phyloP scores from a whole-genome alignment of 1,140 invertebrate species.

The Nebria ingens region DNA sequence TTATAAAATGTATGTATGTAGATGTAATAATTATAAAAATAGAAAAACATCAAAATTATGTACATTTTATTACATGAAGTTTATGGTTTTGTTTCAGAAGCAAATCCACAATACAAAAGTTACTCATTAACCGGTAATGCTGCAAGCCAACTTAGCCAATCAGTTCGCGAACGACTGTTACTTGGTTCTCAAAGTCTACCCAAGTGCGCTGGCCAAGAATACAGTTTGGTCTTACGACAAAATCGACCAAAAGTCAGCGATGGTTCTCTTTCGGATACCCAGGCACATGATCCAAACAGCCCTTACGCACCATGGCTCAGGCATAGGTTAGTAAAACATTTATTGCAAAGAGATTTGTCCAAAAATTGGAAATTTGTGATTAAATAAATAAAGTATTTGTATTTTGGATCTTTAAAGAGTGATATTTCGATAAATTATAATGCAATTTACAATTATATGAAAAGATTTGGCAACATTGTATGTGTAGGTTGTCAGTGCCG shows the following conservation, averaged over 20 bases:
- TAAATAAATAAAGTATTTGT: slow-evolving; percentile 6
- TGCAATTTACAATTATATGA: no score
- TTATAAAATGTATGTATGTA: background rate
- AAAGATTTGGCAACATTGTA: no score
- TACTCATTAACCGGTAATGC: slow-evolving; percentile 71
- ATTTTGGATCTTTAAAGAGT: no score
- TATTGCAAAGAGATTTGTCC: no score
- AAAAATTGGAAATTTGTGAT: no score
- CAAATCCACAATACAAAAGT: slow-evolving; percentile 52
- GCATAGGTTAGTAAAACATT: slow-evolving; percentile 50
- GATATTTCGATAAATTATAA: no score
- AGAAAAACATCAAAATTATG: no score
- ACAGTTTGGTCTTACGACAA: slow-evolving; percentile 34
- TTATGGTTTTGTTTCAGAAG: slow-evolving; percentile 22
- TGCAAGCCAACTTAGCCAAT: slow-evolving; percentile 73
- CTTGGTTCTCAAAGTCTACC: slow-evolving; percentile 69
- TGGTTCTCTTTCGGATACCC: slow-evolving; percentile 70
- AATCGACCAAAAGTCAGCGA: slow-evolving; percentile 53
- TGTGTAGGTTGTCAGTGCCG: no score
- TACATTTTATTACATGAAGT: no score
- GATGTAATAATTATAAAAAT: no score
- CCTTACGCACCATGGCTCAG: slow-evolving; percentile 58
- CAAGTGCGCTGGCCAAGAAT: slow-evolving; percentile 55
- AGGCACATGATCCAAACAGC: slow-evolving; percentile 54
- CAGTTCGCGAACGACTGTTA: slow-evolving; percentile 66